A percentile compares a stretch with the other conserved stretches of the same genome.
Conservation (phyloP, 2,113 vertebrate genomes). For the Tiliqua scincoides region DNA sequence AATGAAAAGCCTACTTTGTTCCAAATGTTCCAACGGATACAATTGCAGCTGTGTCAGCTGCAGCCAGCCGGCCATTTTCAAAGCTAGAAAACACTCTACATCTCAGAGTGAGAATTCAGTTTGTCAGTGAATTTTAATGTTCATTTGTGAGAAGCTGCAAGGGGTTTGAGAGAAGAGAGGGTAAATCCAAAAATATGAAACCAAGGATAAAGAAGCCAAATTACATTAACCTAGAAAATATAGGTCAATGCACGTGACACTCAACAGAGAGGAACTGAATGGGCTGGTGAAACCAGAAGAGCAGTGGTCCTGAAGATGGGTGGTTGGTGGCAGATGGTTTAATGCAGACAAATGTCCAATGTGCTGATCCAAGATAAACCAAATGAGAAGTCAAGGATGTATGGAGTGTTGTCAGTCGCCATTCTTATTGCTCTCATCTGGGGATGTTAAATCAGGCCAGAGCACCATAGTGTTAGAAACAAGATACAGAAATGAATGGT, state of each 20-base stretch:
- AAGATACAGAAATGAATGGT: not conserved
- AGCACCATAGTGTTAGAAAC: not conserved
- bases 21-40: not conserved
- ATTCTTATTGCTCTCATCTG: not conserved
- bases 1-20: not conserved
- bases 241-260: rapidly evolving
- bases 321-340: not conserved
- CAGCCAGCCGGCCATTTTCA: not conserved
- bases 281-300: not conserved
- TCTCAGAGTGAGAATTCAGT: not conserved
- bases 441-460: not conserved
- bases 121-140: not conserved
- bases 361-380: not conserved
- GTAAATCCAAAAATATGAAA: not conserved
- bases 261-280: not conserved
- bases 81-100: not conserved
- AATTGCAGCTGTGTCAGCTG: not conserved
- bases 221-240: not conserved
- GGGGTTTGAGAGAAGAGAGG: not conserved
- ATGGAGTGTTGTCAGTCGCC: not conserved
- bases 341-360: not conserved
- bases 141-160: not conserved
- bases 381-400: not conserved
- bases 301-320: not conserved
- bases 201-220: not conserved